These are phyloP conservation scores for Hyppa rectilinea DNA, from an alignment of 2,888 invertebrate genomes.

Conservation along the genomic window DNA sequence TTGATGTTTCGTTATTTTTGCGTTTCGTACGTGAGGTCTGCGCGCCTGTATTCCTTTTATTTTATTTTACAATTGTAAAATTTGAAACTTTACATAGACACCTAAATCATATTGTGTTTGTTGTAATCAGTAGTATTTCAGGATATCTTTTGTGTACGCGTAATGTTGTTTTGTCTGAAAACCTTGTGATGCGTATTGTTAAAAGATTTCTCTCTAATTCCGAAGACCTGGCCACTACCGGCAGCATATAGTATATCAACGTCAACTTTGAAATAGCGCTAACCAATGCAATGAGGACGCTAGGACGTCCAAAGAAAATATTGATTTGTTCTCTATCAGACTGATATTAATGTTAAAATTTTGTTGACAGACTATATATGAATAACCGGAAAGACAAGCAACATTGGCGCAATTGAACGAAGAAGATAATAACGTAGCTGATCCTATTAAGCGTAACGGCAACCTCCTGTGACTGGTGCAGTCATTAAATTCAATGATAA, in stretches of 20 bases:
- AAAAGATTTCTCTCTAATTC: neutral
- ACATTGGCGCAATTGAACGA: too few relatives aligned
- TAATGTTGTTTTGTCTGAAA: neutral
- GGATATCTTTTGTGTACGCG: neutral
- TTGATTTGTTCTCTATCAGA: neutral
- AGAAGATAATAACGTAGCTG: too few relatives aligned
- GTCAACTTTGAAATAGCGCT: neutral
- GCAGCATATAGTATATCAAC: neutral
- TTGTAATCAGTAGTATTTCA: neutral
- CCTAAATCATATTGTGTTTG: neutral
- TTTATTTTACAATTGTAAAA: conserved; percentile 28
- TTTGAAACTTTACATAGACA: neutral
- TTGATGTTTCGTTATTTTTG: conserved; percentile 57
- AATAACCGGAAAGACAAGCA: too few relatives aligned
- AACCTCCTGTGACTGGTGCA: too few relatives aligned
- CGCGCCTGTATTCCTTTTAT: conserved; percentile 3
- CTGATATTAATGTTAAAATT: neutral
- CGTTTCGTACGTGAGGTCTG: conserved; percentile 21
- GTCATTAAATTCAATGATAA: too few relatives aligned
- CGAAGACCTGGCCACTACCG: too few relatives aligned
- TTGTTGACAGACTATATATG: too few relatives aligned
- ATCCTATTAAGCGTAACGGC: too few relatives aligned
- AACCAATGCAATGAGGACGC: neutral
- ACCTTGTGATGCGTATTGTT: neutral
- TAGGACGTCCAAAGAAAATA: neutral